Conservation (phyloP, 2,888 invertebrate genomes). For the Choristoneura rosaceana region DNA sequence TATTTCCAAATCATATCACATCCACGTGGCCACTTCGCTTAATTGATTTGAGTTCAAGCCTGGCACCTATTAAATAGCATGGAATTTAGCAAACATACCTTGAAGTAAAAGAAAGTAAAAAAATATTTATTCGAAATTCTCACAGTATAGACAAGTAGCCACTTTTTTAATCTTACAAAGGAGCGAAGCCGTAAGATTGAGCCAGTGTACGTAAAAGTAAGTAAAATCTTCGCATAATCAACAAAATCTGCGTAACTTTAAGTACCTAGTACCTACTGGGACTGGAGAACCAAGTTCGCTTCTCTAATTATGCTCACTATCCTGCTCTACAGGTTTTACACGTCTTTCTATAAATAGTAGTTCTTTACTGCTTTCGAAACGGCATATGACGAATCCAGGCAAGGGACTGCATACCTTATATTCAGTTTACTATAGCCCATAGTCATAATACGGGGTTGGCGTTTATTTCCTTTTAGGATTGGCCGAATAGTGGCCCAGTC, state of each 20-base stretch:
- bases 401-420: conserved; percentile 51
- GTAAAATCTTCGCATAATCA: conserved; percentile 1
- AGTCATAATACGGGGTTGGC: conserved; percentile 42
- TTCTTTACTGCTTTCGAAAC: conserved; percentile 48
- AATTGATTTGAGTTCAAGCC: too few species aligned
- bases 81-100: too few species aligned
- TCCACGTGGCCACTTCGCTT: too few species aligned
- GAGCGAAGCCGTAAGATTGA: too few species aligned
- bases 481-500: conserved; percentile 71
- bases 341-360: conserved; percentile 77
- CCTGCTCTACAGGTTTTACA: conserved; percentile 78
- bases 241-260: conserved; percentile 45
- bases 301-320: conserved; percentile 69
- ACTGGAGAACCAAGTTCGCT: conserved; percentile 67
- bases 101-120: too few species aligned
- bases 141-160: not conserved
- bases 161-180: too few species aligned
- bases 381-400: conserved; percentile 43
- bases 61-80: too few species aligned
- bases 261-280: conserved; percentile 39
- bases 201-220: not conserved
- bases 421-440: conserved; percentile 45
- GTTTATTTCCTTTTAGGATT: conserved; percentile 46
- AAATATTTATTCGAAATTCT: too few species aligned
- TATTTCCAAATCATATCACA: too few species aligned